Conservation (phyloP, 2,888 invertebrate genomes). For the Callimorpha dominula region DNA sequence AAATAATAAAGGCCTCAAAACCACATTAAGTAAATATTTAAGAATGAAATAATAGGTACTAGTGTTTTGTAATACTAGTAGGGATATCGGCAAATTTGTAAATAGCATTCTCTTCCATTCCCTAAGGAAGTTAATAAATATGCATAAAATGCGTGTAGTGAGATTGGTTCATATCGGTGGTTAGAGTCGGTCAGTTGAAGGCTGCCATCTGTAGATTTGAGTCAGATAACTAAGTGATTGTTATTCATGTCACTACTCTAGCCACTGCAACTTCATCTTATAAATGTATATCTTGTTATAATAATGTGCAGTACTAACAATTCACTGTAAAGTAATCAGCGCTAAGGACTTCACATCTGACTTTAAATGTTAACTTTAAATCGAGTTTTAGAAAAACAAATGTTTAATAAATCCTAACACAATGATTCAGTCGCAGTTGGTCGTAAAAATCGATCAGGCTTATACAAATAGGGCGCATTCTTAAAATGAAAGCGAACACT, state of each 20-base stretch:
- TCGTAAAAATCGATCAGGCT: conserved; percentile 36
- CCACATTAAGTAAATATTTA: too few species aligned
- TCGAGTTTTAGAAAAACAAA: background rate
- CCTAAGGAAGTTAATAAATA: background rate
- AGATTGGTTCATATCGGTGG: background rate
- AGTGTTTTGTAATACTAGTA: background rate
- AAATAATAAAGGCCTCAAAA: too few species aligned
- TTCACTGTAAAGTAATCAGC: background rate
- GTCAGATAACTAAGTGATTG: background rate
- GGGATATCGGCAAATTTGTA: background rate
- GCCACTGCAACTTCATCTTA: background rate
- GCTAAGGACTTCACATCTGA: background rate
- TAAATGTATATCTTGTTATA: background rate
- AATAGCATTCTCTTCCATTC: background rate
- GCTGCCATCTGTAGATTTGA: background rate
- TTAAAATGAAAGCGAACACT: conserved; percentile 16
- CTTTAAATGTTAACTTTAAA: background rate
- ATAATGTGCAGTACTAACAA: background rate
- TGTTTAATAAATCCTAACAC: conserved; percentile 25
- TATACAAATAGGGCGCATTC: conserved; percentile 15
- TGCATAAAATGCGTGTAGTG: background rate
- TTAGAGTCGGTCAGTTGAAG: background rate
- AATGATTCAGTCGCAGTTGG: conserved; percentile 17
- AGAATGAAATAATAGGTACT: too few species aligned
- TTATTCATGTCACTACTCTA: background rate